Evolutionary conservation across 1,140 invertebrate species (phyloP).

Genomic region (Plectus sambesii): DNA sequence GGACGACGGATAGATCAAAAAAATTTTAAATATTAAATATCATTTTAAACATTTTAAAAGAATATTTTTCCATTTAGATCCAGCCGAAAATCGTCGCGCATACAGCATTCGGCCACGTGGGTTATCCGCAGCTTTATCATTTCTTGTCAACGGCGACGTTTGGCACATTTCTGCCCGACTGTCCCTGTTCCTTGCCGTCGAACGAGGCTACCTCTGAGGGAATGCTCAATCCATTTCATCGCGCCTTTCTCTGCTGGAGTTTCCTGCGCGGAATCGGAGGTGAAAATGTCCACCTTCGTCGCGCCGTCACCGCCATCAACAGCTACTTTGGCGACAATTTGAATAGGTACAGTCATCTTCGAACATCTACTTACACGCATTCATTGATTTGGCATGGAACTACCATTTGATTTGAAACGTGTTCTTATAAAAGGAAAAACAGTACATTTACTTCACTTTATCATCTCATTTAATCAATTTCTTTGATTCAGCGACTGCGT

Average conservation of each 20-base stretch:
- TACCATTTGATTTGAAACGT: no score
- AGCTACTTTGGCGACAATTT: no score
- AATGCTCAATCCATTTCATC: slow-evolving; percentile 59
- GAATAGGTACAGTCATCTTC: no score
- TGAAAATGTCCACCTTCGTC: no score
- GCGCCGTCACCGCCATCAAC: no score
- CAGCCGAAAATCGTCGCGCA: slow-evolving; percentile 13
- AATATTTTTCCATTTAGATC: slow-evolving; percentile 49
- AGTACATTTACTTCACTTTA: no score
- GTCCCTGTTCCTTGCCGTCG: slow-evolving; percentile 39
- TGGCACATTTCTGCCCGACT: slow-evolving; percentile 57
- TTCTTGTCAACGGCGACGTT: slow-evolving; percentile 67
- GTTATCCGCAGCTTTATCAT: slow-evolving; percentile 62
- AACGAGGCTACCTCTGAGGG: slow-evolving; percentile 25
- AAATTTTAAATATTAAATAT: slow-evolving; percentile 44
- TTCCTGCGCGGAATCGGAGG: slow-evolving; percentile 59
- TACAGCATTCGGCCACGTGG: slow-evolving; percentile 54
- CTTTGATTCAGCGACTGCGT: neutral
- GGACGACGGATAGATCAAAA: neutral
- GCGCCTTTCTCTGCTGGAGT: slow-evolving; percentile 63
- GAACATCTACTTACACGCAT: no score
- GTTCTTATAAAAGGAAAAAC: no score
- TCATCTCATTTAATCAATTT: neutral
- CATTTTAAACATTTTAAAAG: no score
- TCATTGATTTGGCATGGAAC: no score